Percentiles rank a stretch among this genome's conserved stretches.
Conservation (phyloP, 1,140 invertebrate species). For the Hormaphis cornu region DNA sequence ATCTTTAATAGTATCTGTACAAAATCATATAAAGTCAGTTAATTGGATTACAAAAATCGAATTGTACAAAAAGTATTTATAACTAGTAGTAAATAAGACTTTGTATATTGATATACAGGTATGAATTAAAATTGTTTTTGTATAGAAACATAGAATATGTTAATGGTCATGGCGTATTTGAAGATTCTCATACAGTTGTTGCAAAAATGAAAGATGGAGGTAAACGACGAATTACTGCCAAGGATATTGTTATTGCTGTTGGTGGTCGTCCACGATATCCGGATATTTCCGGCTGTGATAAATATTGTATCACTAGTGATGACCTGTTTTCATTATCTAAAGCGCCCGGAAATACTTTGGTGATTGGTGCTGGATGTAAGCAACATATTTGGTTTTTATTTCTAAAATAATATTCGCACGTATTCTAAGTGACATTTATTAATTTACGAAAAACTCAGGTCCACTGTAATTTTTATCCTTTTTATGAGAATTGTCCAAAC, state of each 20-base stretch:
- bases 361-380: constrained; percentile 84
- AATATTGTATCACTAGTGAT: constrained; percentile 90
- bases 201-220: constrained; percentile 69
- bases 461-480: too few relatives aligned
- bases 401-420: background rate
- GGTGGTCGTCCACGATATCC: constrained; percentile 79
- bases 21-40: constrained; percentile 80
- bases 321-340: constrained; percentile 86
- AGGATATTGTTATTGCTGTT: constrained; percentile 82
- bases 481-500: too few relatives aligned
- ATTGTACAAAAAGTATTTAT: constrained; percentile 67
- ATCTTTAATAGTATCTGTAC: constrained; percentile 58
- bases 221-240: constrained; percentile 57
- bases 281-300: constrained; percentile 77
- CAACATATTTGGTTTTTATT: background rate
- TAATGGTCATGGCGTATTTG: constrained; percentile 78
- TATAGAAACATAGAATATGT: constrained; percentile 79
- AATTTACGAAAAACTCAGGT: too few relatives aligned
- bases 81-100: background rate
- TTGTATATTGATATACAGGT: background rate
- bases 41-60: constrained; percentile 87
- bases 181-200: constrained; percentile 66
- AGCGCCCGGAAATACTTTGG: constrained; percentile 85
- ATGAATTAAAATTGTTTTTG: constrained; percentile 35
- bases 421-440: too few relatives aligned